Percentiles rank a stretch among this genome's conserved stretches.
These are phyloP conservation scores for Aplodontia rufa DNA, from an alignment of 2,113 vertebrate species.

Conservation along the genomic window DNA sequence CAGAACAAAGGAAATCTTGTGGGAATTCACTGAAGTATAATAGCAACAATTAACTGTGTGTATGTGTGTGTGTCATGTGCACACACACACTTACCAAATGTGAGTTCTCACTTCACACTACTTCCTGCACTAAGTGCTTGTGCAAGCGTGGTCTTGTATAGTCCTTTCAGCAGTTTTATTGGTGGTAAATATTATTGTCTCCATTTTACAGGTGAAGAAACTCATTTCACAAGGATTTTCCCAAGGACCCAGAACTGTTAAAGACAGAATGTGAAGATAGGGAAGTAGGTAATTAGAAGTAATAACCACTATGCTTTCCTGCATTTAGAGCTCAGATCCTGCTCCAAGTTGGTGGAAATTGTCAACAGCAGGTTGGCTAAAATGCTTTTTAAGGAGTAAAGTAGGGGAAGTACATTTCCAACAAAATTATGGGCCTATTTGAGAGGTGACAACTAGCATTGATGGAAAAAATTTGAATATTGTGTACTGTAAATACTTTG, in stretches of 20 bases:
- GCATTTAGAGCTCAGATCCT: background rate
- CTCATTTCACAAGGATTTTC: background rate
- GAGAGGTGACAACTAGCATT: background rate
- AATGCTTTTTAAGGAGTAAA: conserved; percentile 9
- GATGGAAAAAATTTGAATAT: background rate
- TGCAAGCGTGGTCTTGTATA: background rate
- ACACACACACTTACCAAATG: background rate
- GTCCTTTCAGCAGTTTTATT: background rate
- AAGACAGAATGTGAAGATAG: background rate
- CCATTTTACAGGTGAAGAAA: background rate
- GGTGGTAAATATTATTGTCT: background rate
- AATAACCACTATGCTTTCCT: background rate
- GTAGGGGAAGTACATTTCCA: background rate
- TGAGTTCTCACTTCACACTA: background rate
- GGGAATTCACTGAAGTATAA: background rate
- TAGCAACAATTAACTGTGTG: background rate
- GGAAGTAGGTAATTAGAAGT: background rate
- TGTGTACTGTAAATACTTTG: background rate
- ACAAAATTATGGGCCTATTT: background rate
- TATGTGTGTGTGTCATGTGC: no score
- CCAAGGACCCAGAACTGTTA: background rate
- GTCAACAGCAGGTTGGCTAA: background rate
- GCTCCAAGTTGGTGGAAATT: background rate
- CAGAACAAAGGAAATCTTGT: background rate
- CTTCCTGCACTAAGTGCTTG: background rate